These are phyloP conservation scores for Camponotus floridanus DNA, from an alignment of 1,140 invertebrate genomes.

Conservation along the genomic window DNA sequence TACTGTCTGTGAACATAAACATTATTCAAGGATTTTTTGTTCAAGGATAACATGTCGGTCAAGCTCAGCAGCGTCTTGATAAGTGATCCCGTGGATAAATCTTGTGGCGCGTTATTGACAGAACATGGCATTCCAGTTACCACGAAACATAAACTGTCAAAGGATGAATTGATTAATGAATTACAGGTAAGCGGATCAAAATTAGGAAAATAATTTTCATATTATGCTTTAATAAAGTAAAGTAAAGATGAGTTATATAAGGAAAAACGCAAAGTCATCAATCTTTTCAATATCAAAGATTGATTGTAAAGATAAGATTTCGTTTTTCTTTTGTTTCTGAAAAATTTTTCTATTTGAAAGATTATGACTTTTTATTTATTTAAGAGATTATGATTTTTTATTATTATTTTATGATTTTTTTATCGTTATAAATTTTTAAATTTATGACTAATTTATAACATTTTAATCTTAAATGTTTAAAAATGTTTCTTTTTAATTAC, in stretches of 20 bases:
- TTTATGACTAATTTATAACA: neutral
- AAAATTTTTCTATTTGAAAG: neutral
- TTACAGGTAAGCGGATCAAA: constrained; percentile 89
- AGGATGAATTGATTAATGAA: constrained; percentile 94
- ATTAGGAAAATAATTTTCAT: neutral
- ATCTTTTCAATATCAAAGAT: neutral
- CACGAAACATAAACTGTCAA: constrained; percentile 93
- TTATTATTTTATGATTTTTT: neutral
- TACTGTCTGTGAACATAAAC: constrained; percentile 23
- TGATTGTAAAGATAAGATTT: neutral
- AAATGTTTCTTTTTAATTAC: neutral
- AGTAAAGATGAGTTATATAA: neutral
- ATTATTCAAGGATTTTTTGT: constrained; percentile 40
- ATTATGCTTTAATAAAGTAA: neutral
- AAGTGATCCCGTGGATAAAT: constrained; percentile 95
- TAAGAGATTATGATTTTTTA: neutral
- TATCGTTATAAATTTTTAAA: neutral
- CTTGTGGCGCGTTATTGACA: constrained; percentile 93
- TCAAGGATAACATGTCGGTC: constrained; percentile 82
- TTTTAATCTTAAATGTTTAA: neutral
- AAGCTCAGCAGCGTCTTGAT: constrained; percentile 91
- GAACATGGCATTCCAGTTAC: constrained; percentile 93
- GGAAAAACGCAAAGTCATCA: neutral
- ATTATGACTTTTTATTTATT: neutral
- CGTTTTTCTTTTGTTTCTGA: neutral